phyloP scores from a whole-genome alignment of 2,888 invertebrate genomes.

The Nomada ruficornis region DNA sequence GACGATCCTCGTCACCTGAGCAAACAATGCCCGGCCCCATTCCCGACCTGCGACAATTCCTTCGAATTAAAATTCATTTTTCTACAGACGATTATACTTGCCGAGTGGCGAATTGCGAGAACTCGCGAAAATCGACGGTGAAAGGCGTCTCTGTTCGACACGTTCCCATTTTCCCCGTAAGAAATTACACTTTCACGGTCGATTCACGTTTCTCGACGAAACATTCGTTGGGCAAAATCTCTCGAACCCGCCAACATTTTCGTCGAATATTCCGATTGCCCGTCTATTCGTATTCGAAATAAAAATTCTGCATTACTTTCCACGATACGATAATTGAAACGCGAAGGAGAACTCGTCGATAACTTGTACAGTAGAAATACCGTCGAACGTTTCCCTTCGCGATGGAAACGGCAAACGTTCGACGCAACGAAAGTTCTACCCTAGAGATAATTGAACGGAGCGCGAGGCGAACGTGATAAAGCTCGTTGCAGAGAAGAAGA shows the following conservation, averaged over 20 bases:
- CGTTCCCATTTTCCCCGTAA: too few relatives aligned
- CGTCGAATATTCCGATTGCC: too few relatives aligned
- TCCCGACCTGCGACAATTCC: conserved; percentile 67
- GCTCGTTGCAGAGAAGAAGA: conserved; percentile 18
- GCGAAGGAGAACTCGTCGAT: not conserved
- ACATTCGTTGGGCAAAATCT: too few relatives aligned
- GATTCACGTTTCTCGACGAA: too few relatives aligned
- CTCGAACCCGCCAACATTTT: too few relatives aligned
- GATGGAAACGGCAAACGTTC: not conserved
- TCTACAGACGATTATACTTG: conserved; percentile 2
- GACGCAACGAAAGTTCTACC: conserved; percentile 32
- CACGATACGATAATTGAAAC: too few relatives aligned
- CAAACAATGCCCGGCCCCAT: conserved; percentile 58
- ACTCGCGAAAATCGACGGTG: not conserved
- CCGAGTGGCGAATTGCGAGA: not conserved
- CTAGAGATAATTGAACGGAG: conserved; percentile 8
- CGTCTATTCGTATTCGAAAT: too few relatives aligned
- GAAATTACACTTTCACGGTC: too few relatives aligned
- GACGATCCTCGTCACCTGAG: conserved; percentile 61
- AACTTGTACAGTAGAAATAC: not conserved
- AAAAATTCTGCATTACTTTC: not conserved
- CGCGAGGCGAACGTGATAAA: conserved; percentile 15
- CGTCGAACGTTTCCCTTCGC: not conserved
- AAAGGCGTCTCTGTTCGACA: too few relatives aligned
- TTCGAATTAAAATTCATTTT: conserved; percentile 33